Evolutionary conservation across 2,888 invertebrate genomes (phyloP).

Genomic region (Coenonympha arcania): DNA sequence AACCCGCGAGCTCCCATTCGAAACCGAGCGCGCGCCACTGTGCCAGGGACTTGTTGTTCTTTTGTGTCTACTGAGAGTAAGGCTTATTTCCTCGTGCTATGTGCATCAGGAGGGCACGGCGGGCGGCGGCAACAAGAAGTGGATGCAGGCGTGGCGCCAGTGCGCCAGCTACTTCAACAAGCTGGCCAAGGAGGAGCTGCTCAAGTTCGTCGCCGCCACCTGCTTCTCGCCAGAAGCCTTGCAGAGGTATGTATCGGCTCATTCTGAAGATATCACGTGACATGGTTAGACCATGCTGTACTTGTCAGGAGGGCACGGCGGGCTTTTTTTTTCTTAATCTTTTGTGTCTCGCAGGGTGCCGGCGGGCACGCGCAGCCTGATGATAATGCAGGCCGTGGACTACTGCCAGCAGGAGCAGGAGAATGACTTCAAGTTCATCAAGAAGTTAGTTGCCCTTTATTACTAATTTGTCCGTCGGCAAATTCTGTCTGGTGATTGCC

Average conservation of each 20-base stretch:
- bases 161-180: slow-evolving; percentile 70
- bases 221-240: slow-evolving; percentile 57
- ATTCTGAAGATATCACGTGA: too few species aligned
- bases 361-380: slow-evolving; percentile 53
- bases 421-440: slow-evolving; percentile 55
- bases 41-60: too few species aligned
- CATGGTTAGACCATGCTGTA: too few species aligned
- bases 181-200: slow-evolving; percentile 53
- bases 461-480: too few species aligned
- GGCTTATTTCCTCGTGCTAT: too few species aligned
- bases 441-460: slow-evolving; percentile 43
- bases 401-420: slow-evolving; percentile 68
- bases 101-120: not conserved
- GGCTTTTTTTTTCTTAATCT: too few species aligned
- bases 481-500: too few species aligned
- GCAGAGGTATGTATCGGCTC: slow-evolving; percentile 40
- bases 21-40: too few species aligned
- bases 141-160: slow-evolving; percentile 72
- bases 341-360: slow-evolving; percentile 45
- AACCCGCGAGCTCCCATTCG: too few species aligned
- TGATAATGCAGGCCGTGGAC: slow-evolving; percentile 65
- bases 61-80: too few species aligned
- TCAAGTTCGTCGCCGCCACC: slow-evolving; percentile 49
- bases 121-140: slow-evolving; percentile 55
- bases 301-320: too few species aligned